Evolutionary conservation across 1,140 invertebrate genomes (phyloP), one percentile per base, ranked within the genome.

Genomic region (Diorhabda elongata): DNA sequence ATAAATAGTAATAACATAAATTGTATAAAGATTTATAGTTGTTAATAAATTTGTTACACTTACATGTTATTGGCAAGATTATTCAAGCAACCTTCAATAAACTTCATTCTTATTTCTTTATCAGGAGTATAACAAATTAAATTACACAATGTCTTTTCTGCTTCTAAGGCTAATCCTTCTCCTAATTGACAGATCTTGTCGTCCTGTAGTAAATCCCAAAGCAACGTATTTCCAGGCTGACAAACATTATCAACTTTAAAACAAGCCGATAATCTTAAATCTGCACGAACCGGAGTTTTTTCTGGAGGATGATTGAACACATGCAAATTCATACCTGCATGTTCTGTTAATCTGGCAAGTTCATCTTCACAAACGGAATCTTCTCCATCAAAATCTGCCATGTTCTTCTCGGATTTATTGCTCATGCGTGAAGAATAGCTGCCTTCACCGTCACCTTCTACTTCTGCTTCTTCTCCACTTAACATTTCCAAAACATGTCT

Each of bases 171-270:
- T 44, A 97, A 81, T 5, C 94, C 94, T 82, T 97, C 94, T 0
- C 93, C 91, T 0, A 98, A 80, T 77, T 92, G 89, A 68, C 87
- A 87, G 74, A 95, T 94, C 81, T 90, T 92, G 72, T 96, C 91
- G 80, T 97, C 95, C 81, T 97, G 95, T 58, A 98, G 81, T 63
- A 98, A 82, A 84, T 98, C 95, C 95, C 95, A 98, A 0, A 98
- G 84, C 45, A 98, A 79, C 5, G 95, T 97, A 78, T 93, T 94
- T 0, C 95, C 95, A 57, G 92, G 91, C 75, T 92, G 88, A 75
- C 92, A 94, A 44, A 95, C 92, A 76, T 92, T 89, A 69, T 92
- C 92, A 42, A 92, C 84, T 75, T 90, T 90, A 65, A 90, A 90
- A 83, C 5, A 85, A 79, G 66, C 80, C 73, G 59, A 87, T 44